phyloP scores from a whole-genome alignment of 2,797 vertebrate genomes.

The Rhynchotus rufescens region DNA sequence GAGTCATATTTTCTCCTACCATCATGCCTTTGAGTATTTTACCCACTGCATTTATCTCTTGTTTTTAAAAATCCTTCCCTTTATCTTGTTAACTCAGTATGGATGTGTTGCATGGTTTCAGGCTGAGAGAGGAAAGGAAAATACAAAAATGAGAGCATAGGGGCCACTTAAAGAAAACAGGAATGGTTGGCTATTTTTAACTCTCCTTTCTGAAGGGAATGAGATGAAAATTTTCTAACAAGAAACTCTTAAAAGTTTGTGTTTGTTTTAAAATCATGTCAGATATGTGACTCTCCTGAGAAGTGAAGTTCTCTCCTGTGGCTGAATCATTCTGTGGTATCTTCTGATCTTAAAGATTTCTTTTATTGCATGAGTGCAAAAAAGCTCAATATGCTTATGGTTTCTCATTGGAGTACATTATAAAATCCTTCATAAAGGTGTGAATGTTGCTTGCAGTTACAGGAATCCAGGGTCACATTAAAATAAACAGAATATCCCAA shows the following conservation, averaged over 20 bases:
- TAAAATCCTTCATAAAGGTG: constrained; percentile 39
- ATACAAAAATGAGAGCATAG: neutral
- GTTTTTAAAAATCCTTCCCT: neutral
- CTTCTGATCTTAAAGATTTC: constrained; percentile 32
- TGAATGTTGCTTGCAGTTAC: constrained; percentile 40
- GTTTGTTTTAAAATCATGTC: constrained; percentile 30
- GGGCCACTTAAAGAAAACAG: constrained; percentile 36
- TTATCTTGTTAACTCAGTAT: constrained; percentile 44
- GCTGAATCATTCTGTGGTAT: neutral
- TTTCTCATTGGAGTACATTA: constrained; percentile 28
- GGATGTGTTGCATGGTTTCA: neutral
- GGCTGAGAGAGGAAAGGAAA: constrained; percentile 6
- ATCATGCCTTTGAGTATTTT: constrained; percentile 19
- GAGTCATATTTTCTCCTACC: constrained; percentile 25
- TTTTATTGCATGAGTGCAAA: constrained; percentile 6
- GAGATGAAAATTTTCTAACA: constrained; percentile 23
- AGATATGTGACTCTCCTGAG: constrained; percentile 5
- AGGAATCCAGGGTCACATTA: constrained; percentile 39
- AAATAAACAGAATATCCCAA: constrained; percentile 53
- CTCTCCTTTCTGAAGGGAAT: constrained; percentile 22
- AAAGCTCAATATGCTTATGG: constrained; percentile 23
- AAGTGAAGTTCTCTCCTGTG: constrained; percentile 9
- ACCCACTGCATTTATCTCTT: constrained; percentile 30
- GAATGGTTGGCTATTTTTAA: constrained; percentile 45
- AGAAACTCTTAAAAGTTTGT: constrained; percentile 38